Evolutionary conservation across 2,888 invertebrate genomes (phyloP), one percentile per base, ranked within the genome.

Genomic region (Tenthredo livida): DNA sequence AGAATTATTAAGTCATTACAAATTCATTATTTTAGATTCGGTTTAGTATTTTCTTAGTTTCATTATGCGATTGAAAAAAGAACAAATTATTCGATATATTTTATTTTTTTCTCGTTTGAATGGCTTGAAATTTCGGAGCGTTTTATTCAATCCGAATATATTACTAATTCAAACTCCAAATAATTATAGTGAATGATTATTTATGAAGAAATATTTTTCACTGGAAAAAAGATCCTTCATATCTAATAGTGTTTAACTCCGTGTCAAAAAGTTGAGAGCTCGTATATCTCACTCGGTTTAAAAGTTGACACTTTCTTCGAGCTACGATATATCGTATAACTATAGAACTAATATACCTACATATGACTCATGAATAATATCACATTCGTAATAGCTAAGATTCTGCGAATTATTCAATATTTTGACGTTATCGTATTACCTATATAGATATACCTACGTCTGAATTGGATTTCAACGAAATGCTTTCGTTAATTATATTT

Each of bases 231-330:
- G 7, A 25, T 61, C 21, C 25, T 25, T n/a, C 29, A 29, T 10
- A 10, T 0, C 3, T 33, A 33, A 2, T 29, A 10, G 10, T 40
- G 7, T 21, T 58, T 58, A 58, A 47, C 21, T 9, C 21, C 21
- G 21, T 58, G 58, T 58, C 7, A 3, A 58, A 6, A 58, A 5
- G 12, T 58, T n/a, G 25, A 65, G 12, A 61, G 61, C 21, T 61
- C 12, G 54, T 54, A 21, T 21, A 61, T 21, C 3, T 25, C 10
- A 25, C 21, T 61, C 21, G 29, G 7, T 25, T 10, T 29, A 67
- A 33, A 67, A 67, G 65, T 67, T 33, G 17, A 67, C 65, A 67
- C 67, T 33, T 67, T 67, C 65, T 29, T 67, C 67, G 17, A 67
- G 15, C 15, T 67, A 33, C 33, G 33, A 67, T 67, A 33, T 3